phyloP scores from a whole-genome alignment of 2,888 invertebrate species.

The Amiota communis region DNA sequence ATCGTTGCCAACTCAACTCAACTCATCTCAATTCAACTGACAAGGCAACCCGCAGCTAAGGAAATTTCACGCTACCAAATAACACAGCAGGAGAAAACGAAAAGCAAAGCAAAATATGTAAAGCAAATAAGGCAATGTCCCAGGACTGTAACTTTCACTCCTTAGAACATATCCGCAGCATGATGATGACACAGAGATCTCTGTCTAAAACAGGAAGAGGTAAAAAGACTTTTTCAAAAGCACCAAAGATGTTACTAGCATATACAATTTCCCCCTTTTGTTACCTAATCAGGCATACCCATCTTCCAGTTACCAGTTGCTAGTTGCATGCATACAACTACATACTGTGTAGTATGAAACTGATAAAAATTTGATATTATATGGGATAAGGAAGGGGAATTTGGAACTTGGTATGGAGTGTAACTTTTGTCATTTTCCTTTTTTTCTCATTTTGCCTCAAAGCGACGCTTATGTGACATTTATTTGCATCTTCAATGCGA shows the following conservation, averaged over 20 bases:
- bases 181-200: not conserved
- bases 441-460: constrained; percentile 29
- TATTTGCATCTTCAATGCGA: constrained; percentile 41
- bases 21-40: too few species aligned
- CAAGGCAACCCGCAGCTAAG: constrained; percentile 17
- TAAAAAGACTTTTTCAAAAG: constrained; percentile 6
- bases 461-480: constrained; percentile 58
- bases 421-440: constrained; percentile 42
- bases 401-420: too few species aligned
- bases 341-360: not conserved
- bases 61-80: constrained; percentile 12
- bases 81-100: constrained; percentile 1
- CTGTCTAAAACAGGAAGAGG: constrained; percentile 6
- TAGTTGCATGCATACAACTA: not conserved
- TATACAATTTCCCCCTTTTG: not conserved
- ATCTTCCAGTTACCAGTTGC: not conserved
- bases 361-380: not conserved
- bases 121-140: not conserved
- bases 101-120: not conserved
- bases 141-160: not conserved
- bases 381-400: too few species aligned
- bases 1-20: not conserved
- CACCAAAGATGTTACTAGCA: constrained; percentile 3
- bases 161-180: not conserved
- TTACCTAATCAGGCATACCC: not conserved